Base-by-base conservation (phyloP, 2,113 vertebrate genomes). In the Telmatochromis sp. region DNA sequence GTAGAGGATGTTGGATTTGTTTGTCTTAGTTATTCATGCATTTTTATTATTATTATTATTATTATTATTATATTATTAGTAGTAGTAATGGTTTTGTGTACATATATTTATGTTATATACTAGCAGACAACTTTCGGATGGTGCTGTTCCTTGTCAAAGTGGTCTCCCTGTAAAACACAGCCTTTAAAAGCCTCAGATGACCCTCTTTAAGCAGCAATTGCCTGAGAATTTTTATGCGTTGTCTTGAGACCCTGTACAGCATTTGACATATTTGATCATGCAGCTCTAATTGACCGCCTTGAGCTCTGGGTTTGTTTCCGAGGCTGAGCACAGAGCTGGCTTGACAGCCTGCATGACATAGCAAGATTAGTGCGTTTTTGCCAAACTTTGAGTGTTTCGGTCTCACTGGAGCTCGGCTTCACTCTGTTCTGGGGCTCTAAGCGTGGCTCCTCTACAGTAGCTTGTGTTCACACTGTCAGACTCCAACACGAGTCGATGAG, bases 211-310 rank as follows among this genome's bases (percentile, higher is more conserved):
- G 89, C 87, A 86, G 79, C 83, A 80, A 81, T 86, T 86, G 84
- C 55, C 21, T 33, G 70, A 91, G 78, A 89, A 65, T 40, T 60
- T 81, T 85, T 81, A 80, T 21, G 55, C 73, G 84, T 91, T 89
- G 85, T 93, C 89, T 83, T 79, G 42, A 79, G 80, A 87, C 78
- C 53, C 85, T 80, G 54, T 91, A 65, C 68, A 37, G 65, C 86
- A 53, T 93, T 93, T 93, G 93, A 93, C 87, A 91, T 89, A 92
- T 88, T 94, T 90, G 87, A 94, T 92, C 87, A 91, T 91, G 89
- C 91, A 58, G 86, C 87, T 92, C 86, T 93, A 94, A 94, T 94
- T 94, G 92, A 93, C 88, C 45, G 58, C 87, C 86, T n/a, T 82
- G 85, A 92, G 93, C 90, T 80, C 51, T 60, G 75, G 82, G 87